A percentile compares a stretch with the other conserved stretches of the same genome.
These are phyloP conservation scores for Halisarca cf. caerulea DNA, from an alignment of 37 sponge, comb jelly and placozoan genomes.

Conservation along the genomic window DNA sequence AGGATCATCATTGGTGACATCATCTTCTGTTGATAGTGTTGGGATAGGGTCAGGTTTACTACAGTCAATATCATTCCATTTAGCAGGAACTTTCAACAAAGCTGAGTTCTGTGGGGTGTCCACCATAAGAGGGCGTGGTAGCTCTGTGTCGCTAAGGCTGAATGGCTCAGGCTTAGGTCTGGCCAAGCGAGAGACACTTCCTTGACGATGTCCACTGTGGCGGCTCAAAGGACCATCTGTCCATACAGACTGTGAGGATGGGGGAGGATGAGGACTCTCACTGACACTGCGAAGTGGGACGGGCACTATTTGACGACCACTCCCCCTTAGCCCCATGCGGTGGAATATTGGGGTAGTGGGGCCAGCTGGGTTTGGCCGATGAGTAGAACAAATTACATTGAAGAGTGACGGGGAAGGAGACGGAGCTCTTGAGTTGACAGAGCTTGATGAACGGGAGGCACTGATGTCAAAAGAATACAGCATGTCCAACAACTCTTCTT, in stretches of 20 bases:
- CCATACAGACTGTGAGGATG: constrained; percentile 15
- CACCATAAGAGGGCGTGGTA: no score
- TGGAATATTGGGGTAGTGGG: constrained; percentile 49
- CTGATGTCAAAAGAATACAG: constrained; percentile 86
- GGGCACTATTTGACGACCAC: constrained; percentile 21
- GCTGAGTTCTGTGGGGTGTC: no score
- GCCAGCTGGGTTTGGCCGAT: constrained; percentile 40
- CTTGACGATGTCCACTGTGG: no score
- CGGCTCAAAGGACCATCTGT: constrained; percentile 8
- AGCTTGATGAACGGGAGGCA: constrained; percentile 75
- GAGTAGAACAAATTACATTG: constrained; percentile 68
- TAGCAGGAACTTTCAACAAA: no score
- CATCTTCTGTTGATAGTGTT: no score
- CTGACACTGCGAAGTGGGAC: constrained; percentile 14
- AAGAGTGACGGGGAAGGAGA: constrained; percentile 84
- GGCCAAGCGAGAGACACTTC: no score
- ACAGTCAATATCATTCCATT: no score
- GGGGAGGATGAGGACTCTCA: background rate
- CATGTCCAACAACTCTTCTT: constrained; percentile 79
- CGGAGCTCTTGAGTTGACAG: constrained; percentile 78
- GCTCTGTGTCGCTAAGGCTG: no score
- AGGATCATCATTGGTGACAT: no score
- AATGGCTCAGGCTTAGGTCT: no score
- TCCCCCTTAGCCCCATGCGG: background rate
- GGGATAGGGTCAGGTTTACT: no score